These are phyloP conservation scores for Palythoa caribaeorum DNA, from an alignment of 92 coral and sea anemone genomes.

Conservation along the genomic window DNA sequence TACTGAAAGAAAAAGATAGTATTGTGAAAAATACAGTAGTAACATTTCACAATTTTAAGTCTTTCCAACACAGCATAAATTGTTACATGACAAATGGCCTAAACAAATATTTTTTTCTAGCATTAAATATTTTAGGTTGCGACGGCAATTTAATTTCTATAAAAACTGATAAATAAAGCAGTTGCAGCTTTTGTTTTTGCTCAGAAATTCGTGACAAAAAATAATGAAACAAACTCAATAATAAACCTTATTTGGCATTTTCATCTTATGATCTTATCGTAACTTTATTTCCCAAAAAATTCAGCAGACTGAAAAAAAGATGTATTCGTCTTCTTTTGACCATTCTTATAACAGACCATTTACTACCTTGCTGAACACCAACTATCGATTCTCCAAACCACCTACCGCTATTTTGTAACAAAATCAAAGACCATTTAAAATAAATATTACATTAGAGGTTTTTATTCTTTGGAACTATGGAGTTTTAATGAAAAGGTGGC, in stretches of 20 bases:
- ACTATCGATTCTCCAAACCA: background rate
- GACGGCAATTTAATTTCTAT: background rate
- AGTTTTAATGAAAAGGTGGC: constrained; percentile 11
- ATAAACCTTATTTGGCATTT: constrained; percentile 3
- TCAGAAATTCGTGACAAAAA: background rate
- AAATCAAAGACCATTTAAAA: background rate
- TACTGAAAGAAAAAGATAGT: background rate
- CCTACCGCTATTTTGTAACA: background rate
- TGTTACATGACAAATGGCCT: background rate
- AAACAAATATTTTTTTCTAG: background rate
- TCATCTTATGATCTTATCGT: background rate
- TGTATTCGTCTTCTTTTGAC: background rate
- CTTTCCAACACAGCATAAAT: background rate
- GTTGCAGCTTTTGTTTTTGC: background rate
- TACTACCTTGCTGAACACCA: background rate
- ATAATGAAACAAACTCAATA: background rate
- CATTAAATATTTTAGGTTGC: background rate
- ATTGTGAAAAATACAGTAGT: background rate
- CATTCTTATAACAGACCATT: background rate
- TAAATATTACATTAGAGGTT: background rate
- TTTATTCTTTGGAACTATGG: background rate
- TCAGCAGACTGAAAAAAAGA: background rate
- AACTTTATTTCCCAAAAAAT: background rate
- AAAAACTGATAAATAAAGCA: background rate
- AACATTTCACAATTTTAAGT: background rate